These are phyloP conservation scores for Nebria ingens DNA, from an alignment of 1,140 invertebrate species.

Conservation along the genomic window DNA sequence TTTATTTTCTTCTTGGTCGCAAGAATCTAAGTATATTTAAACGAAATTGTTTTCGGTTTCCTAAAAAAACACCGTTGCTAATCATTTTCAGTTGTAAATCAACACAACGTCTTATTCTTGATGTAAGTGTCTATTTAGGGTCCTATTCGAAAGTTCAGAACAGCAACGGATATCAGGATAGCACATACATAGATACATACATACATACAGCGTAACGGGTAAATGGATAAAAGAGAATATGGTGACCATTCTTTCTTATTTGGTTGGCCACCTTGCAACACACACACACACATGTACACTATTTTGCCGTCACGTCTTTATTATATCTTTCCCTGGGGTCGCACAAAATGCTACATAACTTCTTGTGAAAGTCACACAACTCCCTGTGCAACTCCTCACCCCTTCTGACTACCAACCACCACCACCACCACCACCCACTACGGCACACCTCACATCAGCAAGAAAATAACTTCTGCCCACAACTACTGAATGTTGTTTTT, in stretches of 20 bases:
- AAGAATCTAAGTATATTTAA: too few species aligned
- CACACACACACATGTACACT: constrained; percentile 14
- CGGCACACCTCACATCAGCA: constrained; percentile 25
- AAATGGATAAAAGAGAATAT: background rate
- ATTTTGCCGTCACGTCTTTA: constrained; percentile 33
- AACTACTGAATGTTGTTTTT: constrained; percentile 20
- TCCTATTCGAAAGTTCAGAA: too few species aligned
- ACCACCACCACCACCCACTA: too few species aligned
- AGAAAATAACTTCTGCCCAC: constrained; percentile 19
- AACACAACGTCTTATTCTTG: background rate
- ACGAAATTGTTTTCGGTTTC: too few species aligned
- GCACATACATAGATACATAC: too few species aligned
- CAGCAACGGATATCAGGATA: too few species aligned
- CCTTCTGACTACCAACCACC: too few species aligned
- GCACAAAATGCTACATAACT: constrained; percentile 31
- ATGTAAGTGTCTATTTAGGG: background rate
- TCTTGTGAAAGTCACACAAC: constrained; percentile 31
- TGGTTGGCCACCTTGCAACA: background rate
- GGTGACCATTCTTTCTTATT: constrained; percentile 4
- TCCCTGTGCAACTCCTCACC: too few species aligned
- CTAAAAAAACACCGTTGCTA: background rate
- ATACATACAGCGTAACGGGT: too few species aligned
- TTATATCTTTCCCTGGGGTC: constrained; percentile 30
- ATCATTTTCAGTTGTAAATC: background rate
- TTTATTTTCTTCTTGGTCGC: too few species aligned